Conservation (phyloP, 2,797 vertebrate species). For the Fundulus diaphanus region DNA sequence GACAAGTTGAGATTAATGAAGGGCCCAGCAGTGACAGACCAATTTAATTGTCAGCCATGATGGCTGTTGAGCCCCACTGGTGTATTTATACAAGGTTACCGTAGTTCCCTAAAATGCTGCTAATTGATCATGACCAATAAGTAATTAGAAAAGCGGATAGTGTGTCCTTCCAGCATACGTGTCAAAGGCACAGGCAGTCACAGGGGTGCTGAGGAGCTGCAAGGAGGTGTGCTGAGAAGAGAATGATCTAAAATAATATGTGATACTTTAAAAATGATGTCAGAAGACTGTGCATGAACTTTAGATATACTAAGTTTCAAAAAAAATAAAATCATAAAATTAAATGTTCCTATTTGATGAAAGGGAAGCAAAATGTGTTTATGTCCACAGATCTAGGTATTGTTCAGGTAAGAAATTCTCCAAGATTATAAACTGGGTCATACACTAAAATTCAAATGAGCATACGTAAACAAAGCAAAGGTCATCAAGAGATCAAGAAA, state of each 20-base stretch:
- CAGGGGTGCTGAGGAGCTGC: conserved; percentile 2
- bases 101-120: conserved; percentile 84
- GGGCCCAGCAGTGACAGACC: conserved; percentile 91
- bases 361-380: neutral
- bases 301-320: neutral
- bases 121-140: conserved; percentile 97
- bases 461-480: too few relatives aligned
- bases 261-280: conserved; percentile 9
- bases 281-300: neutral
- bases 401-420: too few relatives aligned
- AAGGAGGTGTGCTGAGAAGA: conserved; percentile 21
- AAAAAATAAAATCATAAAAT: neutral
- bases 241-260: conserved; percentile 28
- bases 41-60: conserved; percentile 97
- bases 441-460: too few relatives aligned
- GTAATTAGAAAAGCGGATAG: conserved; percentile 84
- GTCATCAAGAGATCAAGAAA: too few relatives aligned
- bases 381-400: neutral
- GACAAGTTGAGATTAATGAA: conserved; percentile 99
- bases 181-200: conserved; percentile 50
- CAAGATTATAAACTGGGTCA: too few relatives aligned
- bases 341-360: neutral
- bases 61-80: conserved; percentile 90
- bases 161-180: conserved; percentile 54
- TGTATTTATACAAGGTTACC: conserved; percentile 91